These are phyloP conservation scores for Probaryconus sp. DNA, from an alignment of 1,140 invertebrate species.

Conservation along the genomic window DNA sequence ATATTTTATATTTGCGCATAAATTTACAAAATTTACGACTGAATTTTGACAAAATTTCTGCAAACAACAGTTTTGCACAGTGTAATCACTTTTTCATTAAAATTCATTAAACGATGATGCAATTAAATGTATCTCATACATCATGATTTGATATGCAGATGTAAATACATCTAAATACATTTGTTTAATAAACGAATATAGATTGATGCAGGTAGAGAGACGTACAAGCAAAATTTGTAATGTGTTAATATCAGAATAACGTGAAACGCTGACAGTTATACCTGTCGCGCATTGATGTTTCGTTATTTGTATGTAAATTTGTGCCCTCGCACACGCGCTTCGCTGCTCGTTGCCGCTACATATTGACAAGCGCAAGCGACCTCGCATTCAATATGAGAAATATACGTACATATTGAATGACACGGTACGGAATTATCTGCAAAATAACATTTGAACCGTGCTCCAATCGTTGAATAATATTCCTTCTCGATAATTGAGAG, in stretches of 20 bases:
- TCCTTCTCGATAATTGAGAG: constrained; percentile 3
- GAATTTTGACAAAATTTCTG: too few species aligned
- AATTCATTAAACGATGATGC: too few species aligned
- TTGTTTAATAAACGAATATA: constrained; percentile 18
- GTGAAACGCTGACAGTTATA: constrained; percentile 42
- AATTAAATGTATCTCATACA: too few species aligned
- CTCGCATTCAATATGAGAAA: constrained; percentile 32
- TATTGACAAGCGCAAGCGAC: constrained; percentile 41
- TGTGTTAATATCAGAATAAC: constrained; percentile 65
- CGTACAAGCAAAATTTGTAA: constrained; percentile 51
- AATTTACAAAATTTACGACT: too few species aligned
- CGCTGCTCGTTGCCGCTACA: constrained; percentile 50
- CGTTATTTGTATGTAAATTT: constrained; percentile 64
- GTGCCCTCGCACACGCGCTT: constrained; percentile 42
- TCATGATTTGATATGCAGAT: too few species aligned
- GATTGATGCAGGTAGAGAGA: neutral
- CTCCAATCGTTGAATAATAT: constrained; percentile 19
- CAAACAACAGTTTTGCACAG: too few species aligned
- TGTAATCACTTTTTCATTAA: too few species aligned
- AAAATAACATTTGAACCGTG: constrained; percentile 13
- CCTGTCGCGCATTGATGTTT: constrained; percentile 58
- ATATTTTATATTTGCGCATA: too few species aligned
- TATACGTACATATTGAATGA: constrained; percentile 37
- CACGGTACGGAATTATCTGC: constrained; percentile 7
- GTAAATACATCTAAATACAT: too few species aligned